phyloP scores from a whole-genome alignment of 2,888 invertebrate genomes.

The Nematopogon swammerdamellus region DNA sequence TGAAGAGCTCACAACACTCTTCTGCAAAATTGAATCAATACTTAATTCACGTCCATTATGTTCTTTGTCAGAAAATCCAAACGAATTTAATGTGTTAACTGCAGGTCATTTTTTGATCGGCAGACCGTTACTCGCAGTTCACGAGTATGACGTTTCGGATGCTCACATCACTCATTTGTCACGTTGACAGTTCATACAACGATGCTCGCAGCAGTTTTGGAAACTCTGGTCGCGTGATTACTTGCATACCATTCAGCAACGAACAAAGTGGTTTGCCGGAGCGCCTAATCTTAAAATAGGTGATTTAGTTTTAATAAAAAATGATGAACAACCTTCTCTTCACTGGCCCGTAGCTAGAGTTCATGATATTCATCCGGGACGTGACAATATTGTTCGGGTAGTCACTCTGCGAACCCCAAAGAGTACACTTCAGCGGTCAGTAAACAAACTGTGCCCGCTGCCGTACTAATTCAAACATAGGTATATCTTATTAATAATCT shows the following conservation, averaged over 20 bases:
- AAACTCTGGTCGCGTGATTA: not conserved
- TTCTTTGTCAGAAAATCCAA: constrained; percentile 7
- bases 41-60: constrained; percentile 9
- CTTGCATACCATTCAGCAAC: not conserved
- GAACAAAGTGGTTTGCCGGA: not conserved
- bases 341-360: not conserved
- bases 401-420: not conserved
- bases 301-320: not conserved
- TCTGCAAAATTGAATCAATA: constrained; percentile 7
- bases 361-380: not conserved
- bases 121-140: constrained; percentile 3
- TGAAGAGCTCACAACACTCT: constrained; percentile 11
- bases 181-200: not conserved
- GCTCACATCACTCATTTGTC: not conserved
- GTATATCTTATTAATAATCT: no score
- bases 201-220: not conserved
- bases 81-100: constrained; percentile 8
- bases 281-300: not conserved
- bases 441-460: not conserved
- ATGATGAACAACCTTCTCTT: not conserved
- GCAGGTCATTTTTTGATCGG: constrained; percentile 10
- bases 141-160: constrained; percentile 4
- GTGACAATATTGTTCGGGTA: not conserved
- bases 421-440: not conserved
- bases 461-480: not conserved